These are phyloP conservation scores for Cebus imitator DNA, from an alignment of 2,113 vertebrate species.

Conservation along the genomic window DNA sequence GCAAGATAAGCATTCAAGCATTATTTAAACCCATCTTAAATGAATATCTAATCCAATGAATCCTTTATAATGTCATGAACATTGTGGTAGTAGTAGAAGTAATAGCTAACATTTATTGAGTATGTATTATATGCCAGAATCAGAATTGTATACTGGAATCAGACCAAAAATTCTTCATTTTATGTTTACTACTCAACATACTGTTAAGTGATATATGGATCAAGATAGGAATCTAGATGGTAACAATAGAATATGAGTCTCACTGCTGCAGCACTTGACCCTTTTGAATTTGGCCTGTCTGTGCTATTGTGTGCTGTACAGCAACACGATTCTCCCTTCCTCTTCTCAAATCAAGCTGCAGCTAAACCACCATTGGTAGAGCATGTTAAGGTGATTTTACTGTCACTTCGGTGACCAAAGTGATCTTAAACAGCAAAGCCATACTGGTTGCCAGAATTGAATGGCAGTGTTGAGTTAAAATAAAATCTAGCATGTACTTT, in stretches of 20 bases:
- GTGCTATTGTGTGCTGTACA: rapidly evolving
- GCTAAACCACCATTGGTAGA: background rate
- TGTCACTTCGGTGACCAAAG: background rate
- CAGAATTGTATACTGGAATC: background rate
- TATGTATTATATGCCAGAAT: background rate
- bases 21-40: background rate
- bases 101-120: background rate
- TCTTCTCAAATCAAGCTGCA: background rate
- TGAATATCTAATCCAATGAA: background rate
- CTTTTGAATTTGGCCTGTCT: background rate
- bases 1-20: background rate
- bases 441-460: background rate
- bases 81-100: background rate
- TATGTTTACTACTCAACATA: background rate
- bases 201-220: background rate
- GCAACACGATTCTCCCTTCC: background rate
- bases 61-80: background rate
- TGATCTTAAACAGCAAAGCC: background rate
- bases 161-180: background rate
- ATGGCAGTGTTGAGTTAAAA: background rate
- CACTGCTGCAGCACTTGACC: background rate
- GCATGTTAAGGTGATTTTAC: background rate
- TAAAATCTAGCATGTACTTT: background rate
- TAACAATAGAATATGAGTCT: background rate
- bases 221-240: background rate